A percentile compares a stretch with the other conserved stretches of the same genome.
Conservation (phyloP, 1,140 invertebrate species). For the Drosophila insularis region DNA sequence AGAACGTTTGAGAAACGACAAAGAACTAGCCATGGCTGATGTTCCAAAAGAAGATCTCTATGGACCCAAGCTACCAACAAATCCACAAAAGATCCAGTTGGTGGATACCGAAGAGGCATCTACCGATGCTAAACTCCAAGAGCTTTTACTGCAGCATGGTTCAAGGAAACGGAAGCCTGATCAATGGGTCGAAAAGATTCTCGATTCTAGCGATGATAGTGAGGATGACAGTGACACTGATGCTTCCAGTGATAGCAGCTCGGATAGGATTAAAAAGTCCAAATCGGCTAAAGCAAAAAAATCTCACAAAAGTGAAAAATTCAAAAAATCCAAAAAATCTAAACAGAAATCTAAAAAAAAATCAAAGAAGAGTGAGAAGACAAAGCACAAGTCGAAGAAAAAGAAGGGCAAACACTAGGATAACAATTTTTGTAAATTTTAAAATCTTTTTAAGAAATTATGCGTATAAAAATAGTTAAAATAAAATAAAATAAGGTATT, state of each 20-base stretch:
- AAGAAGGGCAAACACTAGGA: slow-evolving; percentile 58
- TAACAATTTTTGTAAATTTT: background rate
- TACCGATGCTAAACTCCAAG: slow-evolving; percentile 63
- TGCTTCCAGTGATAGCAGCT: slow-evolving; percentile 31
- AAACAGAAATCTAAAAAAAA: slow-evolving; percentile 69
- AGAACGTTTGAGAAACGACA: slow-evolving; percentile 60
- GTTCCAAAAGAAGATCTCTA: slow-evolving; percentile 50
- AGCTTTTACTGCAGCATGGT: slow-evolving; percentile 58
- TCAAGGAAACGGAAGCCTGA: slow-evolving; percentile 54
- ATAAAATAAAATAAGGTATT: too few relatives aligned
- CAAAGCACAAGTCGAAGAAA: slow-evolving; percentile 60
- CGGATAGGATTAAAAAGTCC: slow-evolving; percentile 33
- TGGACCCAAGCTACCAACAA: slow-evolving; percentile 49
- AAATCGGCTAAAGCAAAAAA: slow-evolving; percentile 53
- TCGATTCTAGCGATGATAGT: slow-evolving; percentile 33
- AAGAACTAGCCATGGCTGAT: slow-evolving; percentile 47
- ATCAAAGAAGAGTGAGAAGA: slow-evolving; percentile 68
- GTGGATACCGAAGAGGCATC: slow-evolving; percentile 19
- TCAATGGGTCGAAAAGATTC: slow-evolving; percentile 60
- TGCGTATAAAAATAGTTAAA: background rate
- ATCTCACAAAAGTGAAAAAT: slow-evolving; percentile 51
- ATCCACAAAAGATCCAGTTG: background rate
- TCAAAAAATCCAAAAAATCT: slow-evolving; percentile 64
- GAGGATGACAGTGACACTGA: slow-evolving; percentile 53
- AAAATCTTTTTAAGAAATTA: background rate